Conservation (phyloP, 2,113 vertebrate genomes). For the Percina caprodes region DNA sequence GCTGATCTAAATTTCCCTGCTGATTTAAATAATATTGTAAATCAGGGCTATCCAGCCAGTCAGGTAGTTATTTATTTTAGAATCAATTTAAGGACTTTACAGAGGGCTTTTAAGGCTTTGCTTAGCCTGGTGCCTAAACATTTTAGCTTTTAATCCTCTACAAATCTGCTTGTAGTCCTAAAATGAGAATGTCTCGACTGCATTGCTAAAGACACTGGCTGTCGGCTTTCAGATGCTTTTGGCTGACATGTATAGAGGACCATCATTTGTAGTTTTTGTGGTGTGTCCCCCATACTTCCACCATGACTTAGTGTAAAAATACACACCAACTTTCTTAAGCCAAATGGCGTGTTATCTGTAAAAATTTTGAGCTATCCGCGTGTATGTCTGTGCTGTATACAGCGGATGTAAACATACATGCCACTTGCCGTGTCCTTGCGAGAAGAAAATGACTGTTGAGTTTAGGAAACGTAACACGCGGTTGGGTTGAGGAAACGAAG, state of each 20-base stretch:
- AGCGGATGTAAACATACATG: too few relatives aligned
- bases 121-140: neutral
- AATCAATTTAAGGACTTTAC: constrained; percentile 2
- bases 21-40: neutral
- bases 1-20: neutral
- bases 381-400: too few relatives aligned
- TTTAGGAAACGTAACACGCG: too few relatives aligned
- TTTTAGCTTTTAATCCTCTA: neutral
- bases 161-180: neutral
- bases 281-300: too few relatives aligned
- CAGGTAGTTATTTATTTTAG: neutral
- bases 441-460: too few relatives aligned
- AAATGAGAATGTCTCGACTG: neutral
- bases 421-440: too few relatives aligned
- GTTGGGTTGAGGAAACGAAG: too few relatives aligned
- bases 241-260: neutral
- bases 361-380: too few relatives aligned
- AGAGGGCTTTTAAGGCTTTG: neutral
- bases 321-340: too few relatives aligned
- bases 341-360: too few relatives aligned
- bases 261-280: neutral
- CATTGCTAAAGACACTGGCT: neutral
- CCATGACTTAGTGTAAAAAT: too few relatives aligned
- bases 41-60: neutral
- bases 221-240: neutral